Conservation (phyloP, 2,797 vertebrate genomes). For the Artibeus lituratus region DNA sequence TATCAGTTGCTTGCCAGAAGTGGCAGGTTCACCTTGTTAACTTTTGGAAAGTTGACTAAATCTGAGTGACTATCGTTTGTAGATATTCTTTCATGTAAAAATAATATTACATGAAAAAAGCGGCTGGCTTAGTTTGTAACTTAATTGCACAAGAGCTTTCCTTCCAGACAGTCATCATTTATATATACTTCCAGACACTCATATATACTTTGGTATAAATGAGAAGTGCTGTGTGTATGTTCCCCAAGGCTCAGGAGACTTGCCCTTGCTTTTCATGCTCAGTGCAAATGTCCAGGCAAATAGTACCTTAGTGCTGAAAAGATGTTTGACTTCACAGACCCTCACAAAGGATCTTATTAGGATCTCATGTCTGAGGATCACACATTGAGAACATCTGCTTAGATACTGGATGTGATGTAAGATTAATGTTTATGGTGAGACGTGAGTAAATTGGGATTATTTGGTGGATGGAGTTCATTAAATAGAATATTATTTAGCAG, state of each 20-base stretch:
- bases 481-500: background rate
- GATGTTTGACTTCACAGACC: background rate
- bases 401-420: background rate
- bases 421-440: background rate
- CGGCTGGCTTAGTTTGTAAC: background rate
- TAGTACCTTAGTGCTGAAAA: background rate
- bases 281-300: background rate
- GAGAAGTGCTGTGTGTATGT: background rate
- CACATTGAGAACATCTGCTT: background rate
- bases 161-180: background rate
- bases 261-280: background rate
- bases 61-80: background rate
- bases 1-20: background rate
- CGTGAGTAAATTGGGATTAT: background rate
- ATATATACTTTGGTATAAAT: background rate
- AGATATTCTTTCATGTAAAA: background rate
- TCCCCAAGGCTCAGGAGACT: background rate
- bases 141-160: background rate
- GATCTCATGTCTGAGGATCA: background rate
- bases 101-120: background rate
- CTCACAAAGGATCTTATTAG: background rate
- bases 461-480: background rate
- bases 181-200: background rate
- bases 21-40: background rate
- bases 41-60: background rate